Conservation (phyloP, 2,113 vertebrate genomes). For the Chrysochloris asiatica region DNA sequence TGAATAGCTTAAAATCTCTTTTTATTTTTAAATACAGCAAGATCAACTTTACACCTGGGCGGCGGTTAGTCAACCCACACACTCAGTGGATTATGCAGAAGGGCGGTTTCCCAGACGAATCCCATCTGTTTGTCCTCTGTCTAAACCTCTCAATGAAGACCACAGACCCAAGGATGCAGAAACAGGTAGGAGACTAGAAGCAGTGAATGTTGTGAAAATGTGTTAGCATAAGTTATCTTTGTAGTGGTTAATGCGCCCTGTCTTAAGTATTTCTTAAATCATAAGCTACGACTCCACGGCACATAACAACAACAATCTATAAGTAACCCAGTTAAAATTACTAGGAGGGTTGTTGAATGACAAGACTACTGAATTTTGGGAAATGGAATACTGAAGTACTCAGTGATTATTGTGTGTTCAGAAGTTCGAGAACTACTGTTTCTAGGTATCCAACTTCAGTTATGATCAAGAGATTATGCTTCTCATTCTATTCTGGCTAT, state of each 20-base stretch:
- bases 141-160: conserved; percentile 82
- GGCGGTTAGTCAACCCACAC: conserved; percentile 93
- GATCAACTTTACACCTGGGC: conserved; percentile 97
- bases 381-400: background rate
- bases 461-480: background rate
- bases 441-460: background rate
- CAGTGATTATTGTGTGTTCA: background rate
- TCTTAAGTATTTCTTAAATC: background rate
- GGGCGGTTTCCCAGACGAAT: conserved; percentile 88
- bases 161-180: conserved; percentile 78
- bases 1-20: background rate
- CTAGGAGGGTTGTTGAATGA: background rate
- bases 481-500: fast-evolving
- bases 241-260: background rate
- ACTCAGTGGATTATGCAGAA: conserved; percentile 90
- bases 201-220: background rate
- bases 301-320: too few relatives aligned
- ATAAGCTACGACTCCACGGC: too few relatives aligned
- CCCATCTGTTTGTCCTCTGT: conserved; percentile 83
- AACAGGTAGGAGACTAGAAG: conserved; percentile 83
- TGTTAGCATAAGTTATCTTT: too few relatives aligned
- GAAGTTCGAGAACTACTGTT: background rate
- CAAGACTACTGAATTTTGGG: background rate
- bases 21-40: conserved; percentile 85
- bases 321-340: background rate